Evolutionary conservation across 2,113 vertebrate species (phyloP), one percentile per base, ranked within the genome.

Genomic region (Crocuta crocuta): DNA sequence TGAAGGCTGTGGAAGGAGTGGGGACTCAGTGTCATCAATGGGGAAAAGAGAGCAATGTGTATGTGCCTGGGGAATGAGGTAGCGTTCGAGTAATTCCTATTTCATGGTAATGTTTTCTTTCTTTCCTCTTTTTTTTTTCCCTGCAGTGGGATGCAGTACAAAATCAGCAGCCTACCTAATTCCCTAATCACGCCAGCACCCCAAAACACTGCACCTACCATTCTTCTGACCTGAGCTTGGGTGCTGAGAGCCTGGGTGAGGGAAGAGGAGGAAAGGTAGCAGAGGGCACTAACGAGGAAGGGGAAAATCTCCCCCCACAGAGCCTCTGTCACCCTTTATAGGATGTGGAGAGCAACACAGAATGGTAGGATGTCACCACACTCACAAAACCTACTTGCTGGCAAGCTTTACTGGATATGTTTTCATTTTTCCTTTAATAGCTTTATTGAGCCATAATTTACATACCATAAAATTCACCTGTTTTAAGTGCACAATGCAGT

Each of bases 371-470:
- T 26, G 31, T 63, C 65, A 55, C 71, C 90, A 88, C 13, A 12
- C n/a, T 53, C 65, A 31, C 13, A 95, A 45, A 89, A 63, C 76
- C n/a, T 68, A 43, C 53, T 85, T 84, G 71, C 92, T 89, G 61
- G 58, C 76, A 87, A 88, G 85, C 88, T 89, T 86, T 65, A 55
- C 76, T 82, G 82, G 50, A 71, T 61, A 45, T 4, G 28, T 74
- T 95, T 58, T 53, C 70, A 55, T 26, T 83, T 90, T 97, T 61
- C 12, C 73, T 93, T 83, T 50, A 95, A 68, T 31, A 92, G 79
- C 68, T 96, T 91, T 93, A 91, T 43, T 55, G 78, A 91, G 96
- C 58, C 48, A 35, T 82, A 73, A 86, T 95, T 79, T 89, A 83
- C 82, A 73, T 55, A 85, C 78, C 13, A 78, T 61, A 88, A 81